Percentiles rank a stretch among this genome's conserved stretches.
phyloP scores from a whole-genome alignment of 2,113 vertebrate species.

The Hypocryptadius cinnamomeus region DNA sequence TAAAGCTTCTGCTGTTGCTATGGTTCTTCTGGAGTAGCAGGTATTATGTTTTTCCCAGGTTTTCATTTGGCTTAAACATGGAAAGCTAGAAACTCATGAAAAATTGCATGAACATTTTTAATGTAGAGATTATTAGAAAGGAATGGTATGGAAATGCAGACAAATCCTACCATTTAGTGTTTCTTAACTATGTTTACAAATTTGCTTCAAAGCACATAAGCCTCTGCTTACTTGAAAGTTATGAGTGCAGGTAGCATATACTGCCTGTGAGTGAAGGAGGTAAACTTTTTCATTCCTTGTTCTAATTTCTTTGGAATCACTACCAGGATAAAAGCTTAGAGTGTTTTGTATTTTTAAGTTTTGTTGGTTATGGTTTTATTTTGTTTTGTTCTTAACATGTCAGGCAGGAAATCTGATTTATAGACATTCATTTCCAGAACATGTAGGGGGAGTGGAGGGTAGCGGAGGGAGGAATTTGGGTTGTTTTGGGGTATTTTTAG shows the following conservation, averaged over 20 bases:
- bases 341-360: not conserved
- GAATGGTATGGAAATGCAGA: not conserved
- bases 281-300: not conserved
- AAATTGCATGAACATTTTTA: not conserved
- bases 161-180: not conserved
- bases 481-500: not conserved
- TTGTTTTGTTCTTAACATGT: not conserved
- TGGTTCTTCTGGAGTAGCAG: not conserved
- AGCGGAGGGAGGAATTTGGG: not conserved
- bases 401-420: not conserved
- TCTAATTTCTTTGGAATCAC: not conserved
- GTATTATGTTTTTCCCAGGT: not conserved
- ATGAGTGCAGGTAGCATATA: not conserved
- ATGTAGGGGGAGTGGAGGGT: rapidly evolving
- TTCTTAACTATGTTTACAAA: not conserved
- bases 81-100: not conserved
- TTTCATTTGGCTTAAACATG: not conserved
- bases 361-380: not conserved
- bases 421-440: not conserved
- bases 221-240: not conserved
- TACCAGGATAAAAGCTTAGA: not conserved
- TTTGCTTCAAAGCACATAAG: not conserved
- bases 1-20: not conserved
- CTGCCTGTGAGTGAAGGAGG: not conserved
- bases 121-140: not conserved